A percentile compares a stretch with the other conserved stretches of the same genome.
phyloP scores from a whole-genome alignment of 2,888 invertebrate genomes.

The Patella ulyssiponensis region DNA sequence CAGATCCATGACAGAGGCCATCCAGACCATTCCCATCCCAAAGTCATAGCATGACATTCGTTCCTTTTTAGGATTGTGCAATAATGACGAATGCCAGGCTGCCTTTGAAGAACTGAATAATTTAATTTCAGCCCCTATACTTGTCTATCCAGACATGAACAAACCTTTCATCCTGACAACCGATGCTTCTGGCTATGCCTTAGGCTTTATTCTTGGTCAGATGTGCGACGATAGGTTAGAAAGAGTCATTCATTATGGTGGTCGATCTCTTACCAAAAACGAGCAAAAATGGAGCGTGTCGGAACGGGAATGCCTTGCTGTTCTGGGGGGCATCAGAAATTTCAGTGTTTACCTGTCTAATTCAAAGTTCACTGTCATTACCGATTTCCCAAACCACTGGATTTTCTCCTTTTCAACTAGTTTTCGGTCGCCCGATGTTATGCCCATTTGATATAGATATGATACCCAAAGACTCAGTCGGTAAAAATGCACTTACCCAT shows the following conservation, averaged over 20 bases:
- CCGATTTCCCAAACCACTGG: conserved; percentile 21
- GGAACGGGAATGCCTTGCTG: conserved; percentile 34
- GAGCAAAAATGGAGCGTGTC: conserved; percentile 21
- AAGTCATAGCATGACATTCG: conserved; percentile 33
- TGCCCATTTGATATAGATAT: conserved; percentile 14
- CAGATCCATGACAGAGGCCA: conserved; percentile 26
- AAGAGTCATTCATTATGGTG: conserved; percentile 29
- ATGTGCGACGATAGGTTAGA: conserved; percentile 12
- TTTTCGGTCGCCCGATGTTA: conserved; percentile 16
- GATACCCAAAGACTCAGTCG: neutral
- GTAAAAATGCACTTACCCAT: neutral
- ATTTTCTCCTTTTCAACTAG: conserved; percentile 18
- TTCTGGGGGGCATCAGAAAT: conserved; percentile 30
- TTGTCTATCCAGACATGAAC: conserved; percentile 38
- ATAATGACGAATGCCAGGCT: conserved; percentile 35
- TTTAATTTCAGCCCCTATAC: conserved; percentile 36
- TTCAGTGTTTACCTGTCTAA: conserved; percentile 29
- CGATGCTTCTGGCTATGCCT: conserved; percentile 25
- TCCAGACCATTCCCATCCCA: conserved; percentile 26
- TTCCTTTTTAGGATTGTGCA: conserved; percentile 34
- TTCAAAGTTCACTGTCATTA: conserved; percentile 25
- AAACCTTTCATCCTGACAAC: conserved; percentile 32
- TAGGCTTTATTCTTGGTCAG: conserved; percentile 31
- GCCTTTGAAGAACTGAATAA: conserved; percentile 32
- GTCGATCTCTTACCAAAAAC: conserved; percentile 18